These are phyloP conservation scores for Choreutis nemorana DNA, from an alignment of 2,888 invertebrate species.

Conservation along the genomic window DNA sequence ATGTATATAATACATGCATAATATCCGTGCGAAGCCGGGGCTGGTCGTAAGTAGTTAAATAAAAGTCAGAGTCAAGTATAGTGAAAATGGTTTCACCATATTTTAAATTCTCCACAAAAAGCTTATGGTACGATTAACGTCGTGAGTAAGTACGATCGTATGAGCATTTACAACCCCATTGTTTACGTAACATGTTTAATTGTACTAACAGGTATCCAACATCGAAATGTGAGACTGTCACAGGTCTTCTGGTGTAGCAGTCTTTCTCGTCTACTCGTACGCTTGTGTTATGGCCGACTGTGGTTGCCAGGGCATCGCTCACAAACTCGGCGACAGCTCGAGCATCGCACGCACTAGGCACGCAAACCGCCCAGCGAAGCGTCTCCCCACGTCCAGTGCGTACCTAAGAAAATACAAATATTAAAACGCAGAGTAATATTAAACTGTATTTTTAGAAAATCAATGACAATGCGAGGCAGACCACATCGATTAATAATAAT, in stretches of 20 bases:
- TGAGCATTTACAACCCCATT: background rate
- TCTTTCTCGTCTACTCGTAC: conserved; percentile 51
- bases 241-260: conserved; percentile 50
- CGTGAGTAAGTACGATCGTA: no score
- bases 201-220: conserved; percentile 46
- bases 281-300: conserved; percentile 47
- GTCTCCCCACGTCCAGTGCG: conserved; percentile 53
- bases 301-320: conserved; percentile 38
- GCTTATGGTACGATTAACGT: no score
- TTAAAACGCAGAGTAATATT: no score
- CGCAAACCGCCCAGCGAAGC: conserved; percentile 71
- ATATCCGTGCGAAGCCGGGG: no score
- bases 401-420: conserved; percentile 22
- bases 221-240: conserved; percentile 40
- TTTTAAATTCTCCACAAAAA: no score
- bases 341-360: conserved; percentile 66
- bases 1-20: no score
- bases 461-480: no score
- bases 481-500: no score
- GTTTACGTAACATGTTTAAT: background rate
- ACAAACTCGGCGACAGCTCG: conserved; percentile 61
- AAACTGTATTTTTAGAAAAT: no score
- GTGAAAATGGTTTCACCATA: no score
- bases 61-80: no score
- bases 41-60: no score